Evolutionary conservation across 92 coral and sea anemone species (phyloP).

Genomic region (Isaurus tuberculatus): DNA sequence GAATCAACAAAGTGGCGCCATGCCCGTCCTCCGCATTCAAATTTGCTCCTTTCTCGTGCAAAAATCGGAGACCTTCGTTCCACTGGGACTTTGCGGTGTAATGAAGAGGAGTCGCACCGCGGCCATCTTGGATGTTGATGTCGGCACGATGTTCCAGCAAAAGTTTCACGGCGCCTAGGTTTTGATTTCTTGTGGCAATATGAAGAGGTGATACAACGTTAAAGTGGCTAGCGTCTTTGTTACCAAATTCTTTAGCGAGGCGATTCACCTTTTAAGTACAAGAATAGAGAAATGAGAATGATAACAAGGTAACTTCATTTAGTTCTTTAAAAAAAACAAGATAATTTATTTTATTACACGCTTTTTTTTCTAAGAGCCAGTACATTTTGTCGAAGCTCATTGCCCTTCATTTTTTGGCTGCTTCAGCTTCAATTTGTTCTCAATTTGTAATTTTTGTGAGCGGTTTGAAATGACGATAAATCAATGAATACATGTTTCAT

Average conservation of each 20-base stretch:
- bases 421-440: too few relatives aligned
- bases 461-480: too few relatives aligned
- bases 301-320: too few relatives aligned
- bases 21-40: conserved; percentile 31
- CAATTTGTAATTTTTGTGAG: too few relatives aligned
- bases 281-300: background rate
- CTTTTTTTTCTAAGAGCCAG: too few relatives aligned
- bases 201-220: conserved; percentile 42
- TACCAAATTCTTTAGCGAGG: conserved; percentile 46
- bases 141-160: conserved; percentile 27
- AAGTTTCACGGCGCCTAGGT: conserved; percentile 20
- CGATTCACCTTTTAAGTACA: conserved; percentile 16
- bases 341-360: too few relatives aligned
- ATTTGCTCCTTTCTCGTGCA: conserved; percentile 28
- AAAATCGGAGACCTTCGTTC: conserved; percentile 34
- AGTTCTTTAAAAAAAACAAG: background rate
- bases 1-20: conserved; percentile 39
- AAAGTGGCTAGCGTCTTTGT: conserved; percentile 44
- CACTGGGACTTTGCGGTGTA: conserved; percentile 46
- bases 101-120: conserved; percentile 47
- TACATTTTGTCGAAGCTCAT: too few relatives aligned
- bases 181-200: conserved; percentile 42
- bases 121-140: conserved; percentile 40
- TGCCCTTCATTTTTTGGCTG: too few relatives aligned
- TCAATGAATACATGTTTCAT: too few relatives aligned